Base-by-base conservation (phyloP, 2,888 invertebrate species). In the Drosophila multiciliata region DNA sequence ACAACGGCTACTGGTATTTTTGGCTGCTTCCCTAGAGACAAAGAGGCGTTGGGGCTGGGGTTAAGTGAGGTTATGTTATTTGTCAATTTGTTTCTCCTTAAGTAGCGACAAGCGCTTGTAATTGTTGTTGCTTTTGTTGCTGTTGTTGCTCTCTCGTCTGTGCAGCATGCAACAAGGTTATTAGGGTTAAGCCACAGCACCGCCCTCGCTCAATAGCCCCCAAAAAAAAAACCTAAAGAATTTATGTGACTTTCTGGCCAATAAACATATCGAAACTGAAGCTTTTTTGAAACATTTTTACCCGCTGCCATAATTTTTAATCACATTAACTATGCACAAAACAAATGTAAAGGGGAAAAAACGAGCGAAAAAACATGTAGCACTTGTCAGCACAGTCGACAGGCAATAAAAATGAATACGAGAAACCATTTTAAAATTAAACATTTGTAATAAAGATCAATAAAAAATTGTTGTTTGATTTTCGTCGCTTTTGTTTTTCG, bases 11-110 rank as follows among this genome's bases (percentile, higher is more conserved):
- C 90, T 84, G 88, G 86, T 69, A 69, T 80, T 82, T 85, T 55
- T 66, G 75, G 60, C 32, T 59, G 29, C 12, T 50, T 58, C 61
- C 49, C 38, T 40, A 73, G 64, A 62, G 76, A 71, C 82, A 72
- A 73, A 87, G 70, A 90, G 90, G 90, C 90, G 90, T 84, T 89
- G 76, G 69, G 72, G 83, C 80, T 12, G 45, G 57, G 87, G 87
- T 87, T 89, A 87, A 87, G 88, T 89, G 87, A 90, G 87, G 90
- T 84, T 87, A 82, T 90, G 90, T 87, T 90, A 87, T 87, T 87
- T 87, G 87, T 87, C 87, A 87, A 87, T 87, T 87, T 90, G 90
- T 87, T 89, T 90, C 82, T 80, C 72, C 88, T 82, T 87, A 90
- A 85, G 66, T 66, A 80, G 90, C 84, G 59, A 81, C 69, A 80